phyloP scores from a whole-genome alignment of 2,888 invertebrate species.

The Leptinotarsa haldemani region DNA sequence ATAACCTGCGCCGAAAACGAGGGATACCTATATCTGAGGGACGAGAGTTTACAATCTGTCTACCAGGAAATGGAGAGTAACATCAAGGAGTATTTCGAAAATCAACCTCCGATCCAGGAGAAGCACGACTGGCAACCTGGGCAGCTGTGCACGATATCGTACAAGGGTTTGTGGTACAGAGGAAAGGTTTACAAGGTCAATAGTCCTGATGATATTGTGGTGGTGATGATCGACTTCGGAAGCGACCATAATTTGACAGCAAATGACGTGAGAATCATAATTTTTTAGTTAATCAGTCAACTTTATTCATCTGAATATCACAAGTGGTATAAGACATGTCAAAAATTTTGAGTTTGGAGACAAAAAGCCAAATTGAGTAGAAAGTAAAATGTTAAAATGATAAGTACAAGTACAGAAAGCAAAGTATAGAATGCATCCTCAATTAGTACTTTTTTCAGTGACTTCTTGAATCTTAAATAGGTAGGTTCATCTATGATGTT shows the following conservation, averaged over 20 bases:
- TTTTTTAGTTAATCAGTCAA: not conserved
- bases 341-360: too few species aligned
- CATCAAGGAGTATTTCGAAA: slow-evolving; percentile 53
- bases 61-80: slow-evolving; percentile 56
- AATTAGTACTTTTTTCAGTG: too few species aligned
- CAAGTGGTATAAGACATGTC: too few species aligned
- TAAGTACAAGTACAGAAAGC: too few species aligned
- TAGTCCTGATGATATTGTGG: slow-evolving; percentile 62
- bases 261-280: slow-evolving; percentile 57
- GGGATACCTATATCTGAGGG: slow-evolving; percentile 65
- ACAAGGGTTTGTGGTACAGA: slow-evolving; percentile 79
- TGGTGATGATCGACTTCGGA: slow-evolving; percentile 86
- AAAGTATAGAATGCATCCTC: too few species aligned
- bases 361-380: too few species aligned
- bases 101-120: slow-evolving; percentile 33
- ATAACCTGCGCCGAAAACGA: slow-evolving; percentile 74
- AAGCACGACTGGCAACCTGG: slow-evolving; percentile 69
- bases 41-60: slow-evolving; percentile 50
- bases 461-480: too few species aligned
- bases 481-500: too few species aligned
- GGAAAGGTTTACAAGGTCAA: slow-evolving; percentile 69
- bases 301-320: too few species aligned
- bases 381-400: too few species aligned
- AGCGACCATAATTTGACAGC: slow-evolving; percentile 76
- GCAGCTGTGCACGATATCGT: slow-evolving; percentile 78